Percentiles rank a stretch among this genome's conserved stretches.
Conservation (phyloP, 64 coral and sea anemone species). For the Platygyra sinensis region DNA sequence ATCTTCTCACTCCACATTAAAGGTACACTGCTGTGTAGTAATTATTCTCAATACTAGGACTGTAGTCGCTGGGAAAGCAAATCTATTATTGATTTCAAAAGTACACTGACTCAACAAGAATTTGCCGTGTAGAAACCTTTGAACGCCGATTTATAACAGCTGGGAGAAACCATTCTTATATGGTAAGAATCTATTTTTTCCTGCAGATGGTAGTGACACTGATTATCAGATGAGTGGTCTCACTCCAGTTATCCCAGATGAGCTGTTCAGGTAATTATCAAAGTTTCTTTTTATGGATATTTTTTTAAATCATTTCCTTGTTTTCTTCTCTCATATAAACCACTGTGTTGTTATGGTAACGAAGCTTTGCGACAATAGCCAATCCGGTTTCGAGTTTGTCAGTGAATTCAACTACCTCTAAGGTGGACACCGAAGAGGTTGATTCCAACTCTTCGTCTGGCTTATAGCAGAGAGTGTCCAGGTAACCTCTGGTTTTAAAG, state of each 20-base stretch:
- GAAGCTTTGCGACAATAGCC: no score
- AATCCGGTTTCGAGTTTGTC: no score
- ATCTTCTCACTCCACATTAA: conserved; percentile 65
- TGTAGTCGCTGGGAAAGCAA: neutral
- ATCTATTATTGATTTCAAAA: neutral
- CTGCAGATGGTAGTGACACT: conserved; percentile 1
- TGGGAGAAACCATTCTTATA: neutral
- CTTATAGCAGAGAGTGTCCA: no score
- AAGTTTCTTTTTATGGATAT: neutral
- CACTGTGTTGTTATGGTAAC: no score
- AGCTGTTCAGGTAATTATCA: conserved; percentile 32
- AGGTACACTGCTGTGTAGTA: conserved; percentile 48
- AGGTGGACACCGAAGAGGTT: no score
- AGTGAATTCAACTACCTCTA: no score
- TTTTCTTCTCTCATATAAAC: no score
- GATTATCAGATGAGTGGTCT: conserved; percentile 17
- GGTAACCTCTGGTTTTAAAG: no score
- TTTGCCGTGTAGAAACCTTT: neutral
- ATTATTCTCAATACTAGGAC: neutral
- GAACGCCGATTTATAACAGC: neutral
- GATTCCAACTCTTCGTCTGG: no score
- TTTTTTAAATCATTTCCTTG: no score
- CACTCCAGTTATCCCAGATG: conserved; percentile 30
- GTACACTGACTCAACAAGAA: neutral
- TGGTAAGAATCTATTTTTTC: neutral